phyloP scores from a whole-genome alignment of 2,797 vertebrate genomes.

The Graptemys geographica region DNA sequence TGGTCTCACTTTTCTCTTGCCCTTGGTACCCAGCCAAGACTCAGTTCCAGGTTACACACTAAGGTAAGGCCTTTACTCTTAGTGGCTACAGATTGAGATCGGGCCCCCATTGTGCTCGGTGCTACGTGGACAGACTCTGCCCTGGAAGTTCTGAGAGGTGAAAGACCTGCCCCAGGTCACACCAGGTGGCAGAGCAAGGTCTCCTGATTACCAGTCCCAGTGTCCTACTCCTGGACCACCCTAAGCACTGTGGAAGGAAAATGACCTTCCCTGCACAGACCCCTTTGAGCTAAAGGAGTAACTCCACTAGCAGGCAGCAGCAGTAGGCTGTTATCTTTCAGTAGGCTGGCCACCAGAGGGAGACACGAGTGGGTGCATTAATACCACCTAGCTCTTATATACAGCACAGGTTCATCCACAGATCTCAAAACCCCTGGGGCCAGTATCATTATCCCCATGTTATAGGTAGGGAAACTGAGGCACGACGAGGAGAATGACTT shows the following conservation, averaged over 20 bases:
- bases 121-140: too few species aligned
- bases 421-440: not conserved
- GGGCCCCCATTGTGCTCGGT: too few species aligned
- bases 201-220: not conserved
- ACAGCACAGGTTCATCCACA: not conserved
- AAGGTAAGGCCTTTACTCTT: not conserved
- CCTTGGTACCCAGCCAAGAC: not conserved
- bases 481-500: not conserved
- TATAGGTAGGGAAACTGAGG: not conserved
- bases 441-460: not conserved
- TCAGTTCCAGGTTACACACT: not conserved
- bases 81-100: not conserved
- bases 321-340: not conserved
- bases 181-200: not conserved
- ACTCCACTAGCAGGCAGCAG: not conserved
- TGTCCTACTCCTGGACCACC: not conserved
- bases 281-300: not conserved
- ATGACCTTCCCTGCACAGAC: not conserved
- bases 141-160: not conserved
- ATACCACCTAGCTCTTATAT: not conserved
- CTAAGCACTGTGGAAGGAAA: not conserved
- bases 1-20: not conserved
- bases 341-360: not conserved
- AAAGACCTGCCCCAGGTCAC: not conserved
- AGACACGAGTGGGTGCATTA: not conserved